Evolutionary conservation across 2,888 invertebrate genomes (phyloP), one percentile per base, ranked within the genome.

Genomic region (Gymnoscelis rufifasciata): DNA sequence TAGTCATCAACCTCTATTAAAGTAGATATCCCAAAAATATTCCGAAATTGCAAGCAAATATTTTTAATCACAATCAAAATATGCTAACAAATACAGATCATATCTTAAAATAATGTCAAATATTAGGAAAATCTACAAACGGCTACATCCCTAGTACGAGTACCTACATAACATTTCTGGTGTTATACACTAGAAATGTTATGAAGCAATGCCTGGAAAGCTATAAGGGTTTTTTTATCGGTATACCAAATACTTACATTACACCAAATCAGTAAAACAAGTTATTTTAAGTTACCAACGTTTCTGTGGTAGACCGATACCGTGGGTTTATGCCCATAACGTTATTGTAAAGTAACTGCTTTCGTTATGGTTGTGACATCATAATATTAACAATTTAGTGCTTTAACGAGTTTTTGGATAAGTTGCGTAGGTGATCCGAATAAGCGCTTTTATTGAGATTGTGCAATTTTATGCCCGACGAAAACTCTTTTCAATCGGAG

Each of bases 301-400:
- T 7, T 26, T 26, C 7, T 26, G 26, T 26, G 26, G 26, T 26
- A 2, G 7, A 26, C 3, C 26, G 26, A 26, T 19, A 19, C 3
- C 8, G 69, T 68, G 67, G 68, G 69, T 60, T 63, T 58, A 61
- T 49, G 62, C 60, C 56, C 59, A 40, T 42, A 38, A 28, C 31
- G 37, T 19, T 35, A 31, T 26, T 38, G 38, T 51, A 47, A 38
- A 30, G 51, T 57, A 57, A 56, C 57, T 43, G 57, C 57, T 64
- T 60, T 62, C 53, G 46, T 62, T 59, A 54, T 62, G 54, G 43
- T 38, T 19, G 10, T 15, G 10, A 33, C n/a, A 1, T 46, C 15
- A 19, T 38, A 40, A 60, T 60, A 59, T 53, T 45, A 50, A 1
- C 8, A 31, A 31, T 11, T 31, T 14, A 31, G 8, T 13, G 3